phyloP scores from a whole-genome alignment of 2,888 invertebrate species.

The Eupithecia insigniata region DNA sequence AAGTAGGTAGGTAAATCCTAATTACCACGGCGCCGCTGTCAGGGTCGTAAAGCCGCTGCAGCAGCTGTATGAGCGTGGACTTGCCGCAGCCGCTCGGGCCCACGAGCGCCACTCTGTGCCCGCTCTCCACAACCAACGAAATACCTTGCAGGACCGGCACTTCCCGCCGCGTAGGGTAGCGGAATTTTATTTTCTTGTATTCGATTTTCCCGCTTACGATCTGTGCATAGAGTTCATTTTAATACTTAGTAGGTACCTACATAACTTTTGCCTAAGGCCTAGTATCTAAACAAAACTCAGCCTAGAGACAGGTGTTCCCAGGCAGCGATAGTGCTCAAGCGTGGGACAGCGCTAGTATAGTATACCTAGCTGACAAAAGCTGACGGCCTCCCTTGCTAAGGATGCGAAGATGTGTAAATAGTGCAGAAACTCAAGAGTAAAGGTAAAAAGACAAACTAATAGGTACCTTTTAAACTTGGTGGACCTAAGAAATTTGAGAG shows the following conservation, averaged over 20 bases:
- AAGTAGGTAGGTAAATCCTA: not conserved
- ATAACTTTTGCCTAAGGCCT: not conserved
- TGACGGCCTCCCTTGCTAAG: not conserved
- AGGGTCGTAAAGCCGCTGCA: constrained; percentile 92
- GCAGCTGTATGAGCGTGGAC: constrained; percentile 91
- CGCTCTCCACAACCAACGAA: constrained; percentile 86
- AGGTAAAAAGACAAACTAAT: not conserved
- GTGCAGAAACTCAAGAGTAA: not conserved
- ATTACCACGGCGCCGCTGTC: constrained; percentile 83
- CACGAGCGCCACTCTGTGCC: constrained; percentile 89
- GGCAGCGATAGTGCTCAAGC: not conserved
- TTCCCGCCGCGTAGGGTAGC: constrained; percentile 92
- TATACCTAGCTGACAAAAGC: not conserved
- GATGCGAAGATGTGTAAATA: not conserved
- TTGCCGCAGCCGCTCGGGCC: constrained; percentile 93
- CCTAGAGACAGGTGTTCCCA: not conserved
- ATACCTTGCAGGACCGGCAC: constrained; percentile 89
- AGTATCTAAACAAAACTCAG: not conserved
- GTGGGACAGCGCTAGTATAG: not conserved
- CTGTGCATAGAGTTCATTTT: constrained; percentile 56
- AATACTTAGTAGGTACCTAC: too few species aligned
- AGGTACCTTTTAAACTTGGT: not conserved
- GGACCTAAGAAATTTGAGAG: not conserved
- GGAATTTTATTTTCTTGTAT: constrained; percentile 88
- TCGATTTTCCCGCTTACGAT: constrained; percentile 87